Percentiles rank a stretch among this genome's conserved stretches.
Conservation (phyloP, 2,888 invertebrate species). For the Agrotis exclamationis region DNA sequence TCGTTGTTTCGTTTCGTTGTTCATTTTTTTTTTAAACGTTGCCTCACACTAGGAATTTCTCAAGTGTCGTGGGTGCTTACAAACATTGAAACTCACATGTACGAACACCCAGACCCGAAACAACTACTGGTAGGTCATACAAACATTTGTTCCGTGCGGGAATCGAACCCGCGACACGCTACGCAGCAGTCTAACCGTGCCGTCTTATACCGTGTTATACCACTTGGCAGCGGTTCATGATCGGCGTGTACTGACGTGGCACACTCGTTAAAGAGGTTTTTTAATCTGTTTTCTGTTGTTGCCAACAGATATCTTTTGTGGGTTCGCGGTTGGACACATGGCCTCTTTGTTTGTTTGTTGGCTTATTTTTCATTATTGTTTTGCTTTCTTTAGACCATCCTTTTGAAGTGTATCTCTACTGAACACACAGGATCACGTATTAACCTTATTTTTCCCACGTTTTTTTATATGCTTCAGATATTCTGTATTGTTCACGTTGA, state of each 20-base stretch:
- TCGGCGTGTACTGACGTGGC: background rate
- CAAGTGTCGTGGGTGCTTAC: too few relatives aligned
- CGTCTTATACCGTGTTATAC: too few relatives aligned
- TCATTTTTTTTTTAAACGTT: too few relatives aligned
- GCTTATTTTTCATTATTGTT: constrained; percentile 1
- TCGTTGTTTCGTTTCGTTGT: too few relatives aligned
- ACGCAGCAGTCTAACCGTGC: too few relatives aligned
- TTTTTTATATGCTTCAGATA: background rate
- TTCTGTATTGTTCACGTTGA: background rate
- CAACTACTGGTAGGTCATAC: too few relatives aligned
- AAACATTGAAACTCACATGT: too few relatives aligned
- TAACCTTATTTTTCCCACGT: too few relatives aligned
- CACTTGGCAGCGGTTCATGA: background rate
- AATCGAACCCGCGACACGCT: too few relatives aligned
- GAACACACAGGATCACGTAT: background rate
- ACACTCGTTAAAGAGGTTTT: background rate
- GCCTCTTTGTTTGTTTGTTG: background rate
- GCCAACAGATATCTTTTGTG: background rate
- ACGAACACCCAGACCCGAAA: too few relatives aligned
- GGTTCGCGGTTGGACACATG: background rate
- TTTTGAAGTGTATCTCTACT: constrained; percentile 2
- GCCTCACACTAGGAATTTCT: too few relatives aligned
- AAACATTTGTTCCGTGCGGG: too few relatives aligned
- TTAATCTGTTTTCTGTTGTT: background rate
- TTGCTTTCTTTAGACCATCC: background rate